Percentiles rank a stretch among this genome's conserved stretches.
These are phyloP conservation scores for Trachelus troglodyta DNA, from an alignment of 2,888 invertebrate genomes.

Conservation along the genomic window DNA sequence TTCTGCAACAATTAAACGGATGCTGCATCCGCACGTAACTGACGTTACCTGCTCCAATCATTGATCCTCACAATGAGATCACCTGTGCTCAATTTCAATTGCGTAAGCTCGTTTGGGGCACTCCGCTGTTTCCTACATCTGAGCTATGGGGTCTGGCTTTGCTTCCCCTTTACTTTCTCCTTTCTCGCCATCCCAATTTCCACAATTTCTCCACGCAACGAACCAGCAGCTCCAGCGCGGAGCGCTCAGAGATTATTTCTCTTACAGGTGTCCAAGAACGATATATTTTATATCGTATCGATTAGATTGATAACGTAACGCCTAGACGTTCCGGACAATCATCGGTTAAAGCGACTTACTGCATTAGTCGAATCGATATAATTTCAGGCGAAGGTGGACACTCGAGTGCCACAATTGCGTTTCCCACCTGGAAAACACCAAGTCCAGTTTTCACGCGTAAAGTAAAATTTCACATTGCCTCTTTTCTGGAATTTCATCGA, in stretches of 20 bases:
- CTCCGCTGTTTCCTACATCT: neutral
- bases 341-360: neutral
- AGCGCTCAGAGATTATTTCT: neutral
- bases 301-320: neutral
- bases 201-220: neutral
- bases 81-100: conserved; percentile 34
- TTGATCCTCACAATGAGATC: conserved; percentile 27
- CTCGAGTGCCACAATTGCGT: neutral
- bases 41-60: conserved; percentile 21
- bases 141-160: too few relatives aligned
- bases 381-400: neutral
- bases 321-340: neutral
- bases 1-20: conserved; percentile 22
- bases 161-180: neutral
- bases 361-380: neutral
- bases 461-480: neutral
- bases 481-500: neutral
- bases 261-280: neutral
- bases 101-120: conserved; percentile 24
- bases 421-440: neutral
- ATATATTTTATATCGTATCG: neutral
- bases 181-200: neutral
- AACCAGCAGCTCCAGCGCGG: neutral
- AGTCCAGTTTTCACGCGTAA: neutral
- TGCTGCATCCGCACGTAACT: neutral